phyloP scores from a whole-genome alignment of 2,113 vertebrate species.

The Gadus macrocephalus region DNA sequence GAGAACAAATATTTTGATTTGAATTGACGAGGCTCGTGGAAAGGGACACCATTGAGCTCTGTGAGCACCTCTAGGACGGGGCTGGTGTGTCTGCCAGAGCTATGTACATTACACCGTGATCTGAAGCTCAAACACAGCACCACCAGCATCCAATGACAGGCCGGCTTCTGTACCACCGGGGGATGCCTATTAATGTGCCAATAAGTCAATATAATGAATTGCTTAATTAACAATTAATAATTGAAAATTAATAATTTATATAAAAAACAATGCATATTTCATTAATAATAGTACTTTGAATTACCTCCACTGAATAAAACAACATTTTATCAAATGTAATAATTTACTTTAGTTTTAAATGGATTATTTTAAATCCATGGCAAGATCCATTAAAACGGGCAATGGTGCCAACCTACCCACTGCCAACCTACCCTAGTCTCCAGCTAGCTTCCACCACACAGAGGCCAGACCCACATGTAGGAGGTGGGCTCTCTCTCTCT shows the following conservation, averaged over 20 bases:
- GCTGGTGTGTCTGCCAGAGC: slow-evolving; percentile 17
- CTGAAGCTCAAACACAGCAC: not conserved
- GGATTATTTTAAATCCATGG: no score
- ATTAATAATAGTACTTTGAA: no score
- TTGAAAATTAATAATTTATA: not conserved
- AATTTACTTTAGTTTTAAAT: no score
- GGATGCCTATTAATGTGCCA: slow-evolving; percentile 4
- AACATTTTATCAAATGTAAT: no score
- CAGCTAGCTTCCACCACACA: slow-evolving; percentile 18
- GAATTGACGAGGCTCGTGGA: slow-evolving; percentile 14
- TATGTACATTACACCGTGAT: slow-evolving; percentile 19
- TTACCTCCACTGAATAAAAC: no score
- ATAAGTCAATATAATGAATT: slow-evolving; percentile 11
- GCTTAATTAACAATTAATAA: no score
- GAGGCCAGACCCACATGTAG: slow-evolving; percentile 54
- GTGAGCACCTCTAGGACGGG: slow-evolving; percentile 21
- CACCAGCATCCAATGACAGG: no score
- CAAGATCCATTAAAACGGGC: no score
- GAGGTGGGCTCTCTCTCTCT: slow-evolving; percentile 45
- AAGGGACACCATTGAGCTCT: slow-evolving; percentile 32
- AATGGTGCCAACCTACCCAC: not conserved
- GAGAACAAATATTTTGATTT: slow-evolving; percentile 30
- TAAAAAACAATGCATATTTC: not conserved
- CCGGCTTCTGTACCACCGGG: no score
- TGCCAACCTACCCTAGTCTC: slow-evolving; percentile 20